A percentile compares a stretch with the other conserved stretches of the same genome.
phyloP scores from a whole-genome alignment of 2,888 invertebrate species.

The Drosophila austrosaltans region DNA sequence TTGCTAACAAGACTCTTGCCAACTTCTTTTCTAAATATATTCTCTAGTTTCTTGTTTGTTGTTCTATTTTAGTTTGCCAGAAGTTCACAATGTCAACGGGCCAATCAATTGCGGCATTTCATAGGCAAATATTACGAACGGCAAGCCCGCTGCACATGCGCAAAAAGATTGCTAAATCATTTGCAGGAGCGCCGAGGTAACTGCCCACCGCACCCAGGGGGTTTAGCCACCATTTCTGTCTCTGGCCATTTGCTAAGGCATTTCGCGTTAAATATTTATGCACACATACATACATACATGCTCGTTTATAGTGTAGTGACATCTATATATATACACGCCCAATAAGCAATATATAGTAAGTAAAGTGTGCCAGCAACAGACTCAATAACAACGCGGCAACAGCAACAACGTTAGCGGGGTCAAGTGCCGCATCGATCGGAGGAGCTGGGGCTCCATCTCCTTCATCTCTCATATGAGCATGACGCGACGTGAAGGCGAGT shows the following conservation, averaged over 20 bases:
- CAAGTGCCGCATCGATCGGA: slow-evolving; percentile 60
- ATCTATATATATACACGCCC: slow-evolving; percentile 57
- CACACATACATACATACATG: slow-evolving; percentile 4
- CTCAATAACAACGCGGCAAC: slow-evolving; percentile 4
- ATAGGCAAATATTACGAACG: slow-evolving; percentile 43
- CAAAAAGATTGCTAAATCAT: slow-evolving; percentile 50
- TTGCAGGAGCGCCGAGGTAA: slow-evolving; percentile 59
- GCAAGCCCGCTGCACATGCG: slow-evolving; percentile 44
- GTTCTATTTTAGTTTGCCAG: neutral
- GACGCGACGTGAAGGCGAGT: slow-evolving; percentile 58
- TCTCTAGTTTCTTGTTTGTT: neutral
- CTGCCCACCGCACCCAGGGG: slow-evolving; percentile 19
- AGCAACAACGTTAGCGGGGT: slow-evolving; percentile 58
- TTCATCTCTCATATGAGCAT: slow-evolving; percentile 50
- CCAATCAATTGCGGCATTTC: slow-evolving; percentile 43
- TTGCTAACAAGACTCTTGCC: neutral
- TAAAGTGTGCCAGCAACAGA: slow-evolving; percentile 70
- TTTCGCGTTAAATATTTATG: slow-evolving; percentile 75
- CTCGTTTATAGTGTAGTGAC: neutral
- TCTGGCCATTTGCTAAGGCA: slow-evolving; percentile 52
- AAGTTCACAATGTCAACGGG: slow-evolving; percentile 21
- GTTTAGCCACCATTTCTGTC: slow-evolving; percentile 22
- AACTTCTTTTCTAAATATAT: neutral
- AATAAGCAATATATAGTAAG: slow-evolving; percentile 64
- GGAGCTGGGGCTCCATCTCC: slow-evolving; percentile 29